Conservation (phyloP, 2,888 invertebrate genomes). For the Agrilus cyanescens region DNA sequence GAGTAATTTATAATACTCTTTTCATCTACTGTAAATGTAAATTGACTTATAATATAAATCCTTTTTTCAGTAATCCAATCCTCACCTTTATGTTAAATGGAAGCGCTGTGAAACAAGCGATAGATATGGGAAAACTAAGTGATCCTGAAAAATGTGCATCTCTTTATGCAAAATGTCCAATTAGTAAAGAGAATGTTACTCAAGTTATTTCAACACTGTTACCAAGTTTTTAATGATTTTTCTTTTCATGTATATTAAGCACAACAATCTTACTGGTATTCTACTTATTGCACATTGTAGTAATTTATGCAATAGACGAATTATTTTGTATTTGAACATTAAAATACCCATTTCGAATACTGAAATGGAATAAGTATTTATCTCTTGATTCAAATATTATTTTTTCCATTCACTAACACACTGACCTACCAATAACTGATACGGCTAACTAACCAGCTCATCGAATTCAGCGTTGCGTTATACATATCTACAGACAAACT, state of each 20-base stretch:
- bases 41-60: neutral
- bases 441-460: too few species aligned
- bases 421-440: too few species aligned
- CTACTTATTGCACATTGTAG: neutral
- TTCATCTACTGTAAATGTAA: too few species aligned
- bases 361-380: too few species aligned
- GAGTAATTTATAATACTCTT: too few species aligned
- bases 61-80: constrained; percentile 49
- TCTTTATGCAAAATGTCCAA: constrained; percentile 53
- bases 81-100: constrained; percentile 60
- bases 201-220: constrained; percentile 57
- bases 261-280: neutral
- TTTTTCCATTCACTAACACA: too few species aligned
- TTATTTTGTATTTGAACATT: too few species aligned
- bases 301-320: too few species aligned
- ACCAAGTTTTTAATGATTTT: constrained; percentile 30
- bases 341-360: too few species aligned
- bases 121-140: constrained; percentile 46
- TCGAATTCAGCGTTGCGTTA: too few species aligned
- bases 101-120: constrained; percentile 57
- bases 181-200: constrained; percentile 54
- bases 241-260: neutral
- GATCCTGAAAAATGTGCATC: constrained; percentile 47
- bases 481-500: too few species aligned
- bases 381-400: too few species aligned